These are phyloP conservation scores for Brevimyrus niger DNA, from an alignment of 2,113 vertebrate genomes.

Conservation along the genomic window DNA sequence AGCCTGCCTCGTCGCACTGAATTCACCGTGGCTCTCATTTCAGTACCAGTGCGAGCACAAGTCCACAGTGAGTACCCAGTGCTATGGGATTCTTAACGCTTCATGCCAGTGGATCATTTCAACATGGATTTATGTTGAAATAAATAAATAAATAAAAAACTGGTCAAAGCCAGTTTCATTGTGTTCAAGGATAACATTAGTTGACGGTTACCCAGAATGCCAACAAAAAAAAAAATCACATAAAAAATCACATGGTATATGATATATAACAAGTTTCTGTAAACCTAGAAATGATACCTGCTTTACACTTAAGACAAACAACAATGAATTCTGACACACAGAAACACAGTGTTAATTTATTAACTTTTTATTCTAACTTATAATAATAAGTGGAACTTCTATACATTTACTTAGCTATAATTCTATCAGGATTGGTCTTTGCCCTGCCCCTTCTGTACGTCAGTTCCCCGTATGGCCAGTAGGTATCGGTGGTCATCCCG, in stretches of 20 bases:
- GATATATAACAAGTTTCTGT: not conserved
- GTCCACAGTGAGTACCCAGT: constrained; percentile 43
- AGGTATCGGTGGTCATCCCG: not conserved
- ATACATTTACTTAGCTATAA: not conserved
- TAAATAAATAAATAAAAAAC: not conserved
- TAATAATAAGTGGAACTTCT: not conserved
- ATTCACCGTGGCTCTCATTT: constrained; percentile 39
- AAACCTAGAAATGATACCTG: not conserved
- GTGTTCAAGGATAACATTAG: constrained; percentile 48
- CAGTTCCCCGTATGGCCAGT: no score
- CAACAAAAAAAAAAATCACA: constrained; percentile 28
- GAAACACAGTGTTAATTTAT: not conserved
- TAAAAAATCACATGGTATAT: constrained; percentile 39
- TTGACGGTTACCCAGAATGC: constrained; percentile 32
- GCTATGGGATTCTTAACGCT: constrained; percentile 20
- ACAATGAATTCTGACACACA: not conserved
- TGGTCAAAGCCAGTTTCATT: constrained; percentile 38
- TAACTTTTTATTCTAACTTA: not conserved
- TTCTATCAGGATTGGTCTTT: no score
- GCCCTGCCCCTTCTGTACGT: no score
- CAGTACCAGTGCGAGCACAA: constrained; percentile 36
- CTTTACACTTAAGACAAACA: not conserved
- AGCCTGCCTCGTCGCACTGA: constrained; percentile 30
- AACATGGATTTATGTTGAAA: constrained; percentile 23
- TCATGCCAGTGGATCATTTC: constrained; percentile 50